Percentiles rank a stretch among this genome's conserved stretches.
These are phyloP conservation scores for Zaprionus nigranus DNA, from an alignment of 1,140 invertebrate species.

Conservation along the genomic window DNA sequence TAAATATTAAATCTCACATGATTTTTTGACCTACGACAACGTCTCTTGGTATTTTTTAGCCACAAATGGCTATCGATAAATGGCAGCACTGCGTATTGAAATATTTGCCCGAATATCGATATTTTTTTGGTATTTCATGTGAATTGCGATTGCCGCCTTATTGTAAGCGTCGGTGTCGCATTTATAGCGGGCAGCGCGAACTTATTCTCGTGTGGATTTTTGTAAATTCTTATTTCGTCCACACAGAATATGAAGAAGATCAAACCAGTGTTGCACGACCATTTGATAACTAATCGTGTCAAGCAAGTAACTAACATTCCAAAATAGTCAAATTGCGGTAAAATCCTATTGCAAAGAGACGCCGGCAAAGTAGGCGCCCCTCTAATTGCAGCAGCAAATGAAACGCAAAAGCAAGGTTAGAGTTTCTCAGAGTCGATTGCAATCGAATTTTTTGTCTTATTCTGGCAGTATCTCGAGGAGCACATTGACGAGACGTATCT, in stretches of 20 bases:
- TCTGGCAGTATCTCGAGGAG: slow-evolving; percentile 87
- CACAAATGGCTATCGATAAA: background rate
- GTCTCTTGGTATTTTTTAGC: background rate
- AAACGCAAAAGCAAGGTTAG: slow-evolving; percentile 71
- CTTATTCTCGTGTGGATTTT: slow-evolving; percentile 46
- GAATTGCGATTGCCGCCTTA: slow-evolving; percentile 21
- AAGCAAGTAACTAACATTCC: slow-evolving; percentile 51
- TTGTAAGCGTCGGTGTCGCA: slow-evolving; percentile 54
- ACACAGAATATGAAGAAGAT: slow-evolving; percentile 75
- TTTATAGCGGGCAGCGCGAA: slow-evolving; percentile 50
- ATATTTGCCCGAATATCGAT: background rate
- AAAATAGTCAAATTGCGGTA: background rate
- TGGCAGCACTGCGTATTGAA: background rate
- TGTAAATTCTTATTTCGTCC: slow-evolving; percentile 28
- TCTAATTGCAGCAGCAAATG: slow-evolving; percentile 21
- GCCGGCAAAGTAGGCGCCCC: slow-evolving; percentile 14
- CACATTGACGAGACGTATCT: slow-evolving; percentile 90
- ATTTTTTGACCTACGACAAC: background rate
- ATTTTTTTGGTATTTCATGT: slow-evolving; percentile 4
- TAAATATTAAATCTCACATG: too few species aligned
- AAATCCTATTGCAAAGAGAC: background rate
- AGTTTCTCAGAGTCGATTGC: slow-evolving; percentile 19
- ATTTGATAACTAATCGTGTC: slow-evolving; percentile 75
- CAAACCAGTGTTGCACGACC: slow-evolving; percentile 76
- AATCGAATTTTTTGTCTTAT: slow-evolving; percentile 10